These are phyloP conservation scores for Cacatua alba DNA, from an alignment of 2,113 vertebrate species.

Conservation along the genomic window DNA sequence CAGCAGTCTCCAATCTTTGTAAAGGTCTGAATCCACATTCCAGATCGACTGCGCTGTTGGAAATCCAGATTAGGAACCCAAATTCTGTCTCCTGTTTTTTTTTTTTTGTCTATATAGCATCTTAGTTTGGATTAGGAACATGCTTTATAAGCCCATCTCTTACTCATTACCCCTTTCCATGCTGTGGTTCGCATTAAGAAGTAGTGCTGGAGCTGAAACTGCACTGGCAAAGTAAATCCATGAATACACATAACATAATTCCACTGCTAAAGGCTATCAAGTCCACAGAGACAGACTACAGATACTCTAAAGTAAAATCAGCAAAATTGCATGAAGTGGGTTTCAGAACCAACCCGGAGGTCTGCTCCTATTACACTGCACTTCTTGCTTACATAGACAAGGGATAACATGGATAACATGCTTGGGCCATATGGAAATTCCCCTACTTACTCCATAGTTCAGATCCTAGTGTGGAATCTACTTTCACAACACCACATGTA, in stretches of 20 bases:
- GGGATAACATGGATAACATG: background rate
- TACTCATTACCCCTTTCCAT: background rate
- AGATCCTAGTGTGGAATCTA: background rate
- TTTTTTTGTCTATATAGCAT: background rate
- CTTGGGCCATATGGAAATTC: background rate
- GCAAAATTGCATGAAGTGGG: background rate
- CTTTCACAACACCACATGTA: background rate
- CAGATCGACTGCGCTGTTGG: background rate
- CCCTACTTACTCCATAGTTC: background rate
- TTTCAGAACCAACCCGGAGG: background rate
- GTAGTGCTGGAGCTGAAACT: background rate
- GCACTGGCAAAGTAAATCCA: background rate
- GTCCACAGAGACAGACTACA: background rate
- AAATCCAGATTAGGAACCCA: background rate
- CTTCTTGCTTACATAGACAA: background rate
- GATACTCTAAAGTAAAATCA: background rate
- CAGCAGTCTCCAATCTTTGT: background rate
- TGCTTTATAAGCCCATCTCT: background rate
- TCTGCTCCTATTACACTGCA: background rate
- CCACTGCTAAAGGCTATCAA: background rate
- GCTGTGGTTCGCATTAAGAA: background rate
- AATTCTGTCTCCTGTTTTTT: background rate
- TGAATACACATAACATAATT: background rate
- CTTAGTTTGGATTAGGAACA: background rate
- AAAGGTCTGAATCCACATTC: background rate